Base-by-base conservation (phyloP, 1,140 invertebrate species). In the Frieseomelitta varia region DNA sequence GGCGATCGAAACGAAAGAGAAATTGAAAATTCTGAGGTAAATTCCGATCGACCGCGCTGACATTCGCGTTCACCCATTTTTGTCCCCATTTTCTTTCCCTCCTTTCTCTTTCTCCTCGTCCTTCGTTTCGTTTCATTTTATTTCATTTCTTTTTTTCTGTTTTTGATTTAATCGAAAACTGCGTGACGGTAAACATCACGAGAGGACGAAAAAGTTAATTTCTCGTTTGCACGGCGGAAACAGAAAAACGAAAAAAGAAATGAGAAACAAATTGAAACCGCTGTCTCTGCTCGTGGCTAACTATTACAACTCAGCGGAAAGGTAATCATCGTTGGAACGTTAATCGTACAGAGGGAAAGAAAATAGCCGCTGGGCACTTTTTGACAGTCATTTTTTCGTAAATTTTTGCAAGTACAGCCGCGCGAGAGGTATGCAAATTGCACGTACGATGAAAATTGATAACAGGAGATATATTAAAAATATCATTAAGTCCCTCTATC, bases 11-110 rank as follows among this genome's bases (percentile, higher is more conserved):
- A 24, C 10, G 34, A 24, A 4, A 10, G 47, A 10, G 2, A n/a
- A n/a, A 55, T 27, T 14, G 39, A 27, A 24, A 63, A 69, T 83
- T 78, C 51, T 14, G 1, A 30, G 21, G 15, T 30, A 51, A 77
- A 82, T 82, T 55, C 51, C 51, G 53, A 83, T 78, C 63, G 58
- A 81, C 61, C 4, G 39, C 39, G 53, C n/a, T 69, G 53, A 34
- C n/a, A 63, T 19, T 27, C n/a, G 0, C 4, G 27, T 21, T 77
- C 56, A 21, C 19, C 55, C 72, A 73, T 68, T 39, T 63, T 27
- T 17, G 2, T 27, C 11, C 30, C 21, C 0, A 8, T 17, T 30
- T n/a, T 2, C 39, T 61, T 39, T 15, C 11, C 19, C 21, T 6
- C 12, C 14, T 8, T 56, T 24, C 39, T 21, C 53, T 8, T 47